Conservation (phyloP, 2,113 vertebrate genomes). For the Thinocorus orbignyianus region DNA sequence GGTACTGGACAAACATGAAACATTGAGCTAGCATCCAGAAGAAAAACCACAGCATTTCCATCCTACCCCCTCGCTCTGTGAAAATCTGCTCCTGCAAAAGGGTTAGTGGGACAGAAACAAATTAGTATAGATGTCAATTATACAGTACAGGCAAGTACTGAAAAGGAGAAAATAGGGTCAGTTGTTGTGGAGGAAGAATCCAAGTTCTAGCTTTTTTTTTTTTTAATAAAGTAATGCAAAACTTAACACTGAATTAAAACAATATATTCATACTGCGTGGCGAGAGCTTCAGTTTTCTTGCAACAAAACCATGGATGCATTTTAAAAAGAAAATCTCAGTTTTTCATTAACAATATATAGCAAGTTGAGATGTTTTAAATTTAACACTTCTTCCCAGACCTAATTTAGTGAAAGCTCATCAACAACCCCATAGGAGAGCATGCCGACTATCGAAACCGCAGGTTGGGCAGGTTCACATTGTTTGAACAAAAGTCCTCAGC, state of each 20-base stretch:
- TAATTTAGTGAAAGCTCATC: background rate
- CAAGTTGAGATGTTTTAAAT: background rate
- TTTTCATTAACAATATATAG: background rate
- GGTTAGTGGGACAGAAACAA: background rate
- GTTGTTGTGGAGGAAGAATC: background rate
- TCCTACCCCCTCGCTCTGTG: background rate
- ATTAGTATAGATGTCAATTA: background rate
- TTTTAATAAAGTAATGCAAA: background rate
- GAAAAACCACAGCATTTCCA: background rate
- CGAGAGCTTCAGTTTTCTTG: background rate
- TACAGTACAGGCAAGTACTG: background rate
- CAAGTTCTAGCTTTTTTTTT: background rate
- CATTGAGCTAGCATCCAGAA: background rate
- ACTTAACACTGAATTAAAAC: background rate
- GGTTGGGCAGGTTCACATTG: background rate
- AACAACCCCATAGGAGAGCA: rapidly evolving
- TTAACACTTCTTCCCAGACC: background rate
- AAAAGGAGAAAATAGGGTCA: background rate
- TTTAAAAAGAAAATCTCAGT: rapidly evolving
- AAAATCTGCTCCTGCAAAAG: background rate
- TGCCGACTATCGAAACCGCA: background rate
- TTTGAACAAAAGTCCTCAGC: background rate
- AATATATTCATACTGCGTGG: background rate
- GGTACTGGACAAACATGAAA: rapidly evolving
- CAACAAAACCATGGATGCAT: background rate